Conservation (phyloP, 2,888 invertebrate species). For the Amphipyra berbera region DNA sequence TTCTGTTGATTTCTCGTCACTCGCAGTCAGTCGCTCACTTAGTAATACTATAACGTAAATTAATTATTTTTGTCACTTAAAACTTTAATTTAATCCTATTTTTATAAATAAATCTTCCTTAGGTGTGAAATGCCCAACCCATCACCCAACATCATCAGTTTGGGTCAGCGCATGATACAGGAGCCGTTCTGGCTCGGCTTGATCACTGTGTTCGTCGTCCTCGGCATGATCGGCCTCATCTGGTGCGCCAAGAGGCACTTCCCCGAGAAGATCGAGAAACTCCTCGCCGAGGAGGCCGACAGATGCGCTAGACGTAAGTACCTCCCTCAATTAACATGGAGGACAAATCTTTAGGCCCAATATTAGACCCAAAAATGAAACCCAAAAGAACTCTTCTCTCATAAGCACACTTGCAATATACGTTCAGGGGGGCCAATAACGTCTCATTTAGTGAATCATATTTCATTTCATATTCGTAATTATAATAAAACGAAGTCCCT, state of each 20-base stretch:
- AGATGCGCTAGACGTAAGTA: conserved; percentile 92
- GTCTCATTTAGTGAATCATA: too few species aligned
- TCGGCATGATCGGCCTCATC: conserved; percentile 94
- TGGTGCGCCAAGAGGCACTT: conserved; percentile 96
- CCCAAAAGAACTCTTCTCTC: conserved; percentile 55
- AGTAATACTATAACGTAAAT: too few species aligned
- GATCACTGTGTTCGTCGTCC: conserved; percentile 95
- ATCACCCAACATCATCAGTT: conserved; percentile 82
- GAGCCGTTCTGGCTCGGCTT: conserved; percentile 97
- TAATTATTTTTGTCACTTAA: too few species aligned
- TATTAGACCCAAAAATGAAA: conserved; percentile 51
- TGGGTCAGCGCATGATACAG: conserved; percentile 95
- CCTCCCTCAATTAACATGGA: conserved; percentile 55
- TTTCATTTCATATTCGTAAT: too few species aligned
- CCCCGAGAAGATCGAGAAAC: conserved; percentile 95
- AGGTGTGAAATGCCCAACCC: conserved; percentile 93
- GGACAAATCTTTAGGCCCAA: conserved; percentile 79
- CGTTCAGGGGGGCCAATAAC: conserved; percentile 25
- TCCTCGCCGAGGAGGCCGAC: conserved; percentile 94
- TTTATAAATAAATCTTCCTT: conserved; percentile 45
- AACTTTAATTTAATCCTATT: too few species aligned
- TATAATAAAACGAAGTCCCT: too few species aligned
- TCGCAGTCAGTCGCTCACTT: too few species aligned
- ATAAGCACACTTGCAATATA: conserved; percentile 63
- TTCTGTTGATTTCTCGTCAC: too few species aligned